Base-by-base conservation (phyloP, 1,140 invertebrate species). In the Contarinia nasturtii region DNA sequence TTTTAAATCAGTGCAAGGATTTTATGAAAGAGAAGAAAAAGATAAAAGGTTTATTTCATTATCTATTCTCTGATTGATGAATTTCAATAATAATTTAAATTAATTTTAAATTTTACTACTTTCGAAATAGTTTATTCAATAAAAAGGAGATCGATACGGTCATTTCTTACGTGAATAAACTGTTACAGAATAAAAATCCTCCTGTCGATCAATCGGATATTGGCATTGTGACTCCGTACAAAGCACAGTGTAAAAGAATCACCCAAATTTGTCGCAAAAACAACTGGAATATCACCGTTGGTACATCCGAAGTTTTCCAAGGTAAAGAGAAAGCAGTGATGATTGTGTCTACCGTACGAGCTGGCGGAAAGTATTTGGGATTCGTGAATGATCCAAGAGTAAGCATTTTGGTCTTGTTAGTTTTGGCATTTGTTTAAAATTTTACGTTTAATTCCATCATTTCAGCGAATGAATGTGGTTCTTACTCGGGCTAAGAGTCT, bases 171-270 rank as follows among this genome's bases (percentile, higher is more conserved):
- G 61, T 75, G 1, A 52, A 60, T 33, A 58, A 65, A 44, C 61
- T 71, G 8, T 36, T 36, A n/a, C 8, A 36, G 1, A 53, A 71
- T 12, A 52, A 53, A 15, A 58, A 63, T 11, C 49, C 68, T 8
- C 54, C 61, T 15, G 62, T 87, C 8, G 42, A 46, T 2, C 58
- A 67, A 41, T 61, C 69, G 22, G 75, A 90, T 51, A 84, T 92
- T 47, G 86, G 87, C 0, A 72, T 93, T 21, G 79, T 93, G 44
- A 81, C 86, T 4, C 88, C 89, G 0, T 93, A 91, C 58, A 71
- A 72, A 50, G 70, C 72, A 53, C 82, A 86, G 62, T 73, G 75
- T 40, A 67, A 56, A 11, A 55, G 56, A 27, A 74, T 80, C 41
- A 57, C 71, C 54, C 66, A 72, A 54, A 67, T 55, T 15, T 36